Conservation (phyloP, 2,113 vertebrate genomes). For the Oxyruncus cristatus region DNA sequence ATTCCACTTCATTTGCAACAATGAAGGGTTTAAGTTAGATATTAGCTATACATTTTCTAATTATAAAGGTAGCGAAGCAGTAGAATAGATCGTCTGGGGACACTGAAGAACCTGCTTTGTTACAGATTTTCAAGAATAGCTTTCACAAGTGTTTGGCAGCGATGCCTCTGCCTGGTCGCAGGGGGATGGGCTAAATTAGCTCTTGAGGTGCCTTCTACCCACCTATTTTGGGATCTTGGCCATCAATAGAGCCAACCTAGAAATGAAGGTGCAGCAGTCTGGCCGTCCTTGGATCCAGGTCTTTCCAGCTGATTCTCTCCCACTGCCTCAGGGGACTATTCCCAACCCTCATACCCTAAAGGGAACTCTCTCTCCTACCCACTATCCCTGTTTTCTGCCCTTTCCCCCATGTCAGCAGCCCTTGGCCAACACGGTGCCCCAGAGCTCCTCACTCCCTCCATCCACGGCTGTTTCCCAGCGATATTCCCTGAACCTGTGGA, state of each 20-base stretch:
- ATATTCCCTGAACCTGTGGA: neutral
- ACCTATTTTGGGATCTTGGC: conserved; percentile 39
- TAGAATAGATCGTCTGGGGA: conserved; percentile 49
- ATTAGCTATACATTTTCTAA: conserved; percentile 65
- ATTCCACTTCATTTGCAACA: conserved; percentile 48
- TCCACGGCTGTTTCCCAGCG: rapidly evolving
- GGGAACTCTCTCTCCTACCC: neutral
- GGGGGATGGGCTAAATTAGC: conserved; percentile 19
- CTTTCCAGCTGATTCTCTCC: neutral
- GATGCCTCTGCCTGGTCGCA: neutral
- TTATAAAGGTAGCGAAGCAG: conserved; percentile 50
- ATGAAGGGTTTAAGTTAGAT: conserved; percentile 54
- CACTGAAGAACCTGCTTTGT: conserved; percentile 52
- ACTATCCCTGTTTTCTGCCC: rapidly evolving
- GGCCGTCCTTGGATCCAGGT: neutral
- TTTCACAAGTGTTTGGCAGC: neutral
- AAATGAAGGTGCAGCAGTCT: neutral
- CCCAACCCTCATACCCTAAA: neutral
- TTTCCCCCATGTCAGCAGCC: neutral
- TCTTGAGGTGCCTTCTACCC: conserved; percentile 43
- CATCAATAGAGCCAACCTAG: neutral
- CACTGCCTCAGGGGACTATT: neutral
- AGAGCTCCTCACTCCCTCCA: neutral
- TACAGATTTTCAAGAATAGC: conserved; percentile 58
- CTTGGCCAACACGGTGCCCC: neutral